Conservation (phyloP, 2,888 invertebrate genomes). For the Hylaea fasciaria region DNA sequence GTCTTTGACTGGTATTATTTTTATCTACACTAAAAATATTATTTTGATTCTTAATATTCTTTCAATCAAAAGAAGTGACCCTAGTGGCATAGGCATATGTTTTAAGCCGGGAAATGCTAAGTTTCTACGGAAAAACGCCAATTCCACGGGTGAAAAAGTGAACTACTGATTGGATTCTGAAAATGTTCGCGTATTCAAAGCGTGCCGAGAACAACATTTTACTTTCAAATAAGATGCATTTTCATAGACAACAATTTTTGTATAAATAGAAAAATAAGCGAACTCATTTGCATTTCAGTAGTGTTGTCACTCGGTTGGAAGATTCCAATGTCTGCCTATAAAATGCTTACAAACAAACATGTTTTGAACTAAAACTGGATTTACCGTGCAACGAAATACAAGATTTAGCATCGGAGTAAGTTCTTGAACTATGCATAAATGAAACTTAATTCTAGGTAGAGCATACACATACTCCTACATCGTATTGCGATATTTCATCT, state of each 20-base stretch:
- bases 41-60: no score
- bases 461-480: no score
- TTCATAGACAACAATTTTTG: not conserved
- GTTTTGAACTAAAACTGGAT: conserved; percentile 18
- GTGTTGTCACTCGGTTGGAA: conserved; percentile 6
- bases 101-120: no score
- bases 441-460: no score
- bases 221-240: not conserved
- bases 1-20: no score
- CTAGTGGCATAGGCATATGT: no score
- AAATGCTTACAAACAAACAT: conserved; percentile 8
- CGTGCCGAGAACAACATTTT: not conserved
- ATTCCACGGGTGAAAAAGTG: no score
- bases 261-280: conserved; percentile 1
- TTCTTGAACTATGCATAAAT: not conserved
- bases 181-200: not conserved
- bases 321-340: conserved; percentile 14
- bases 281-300: conserved; percentile 11
- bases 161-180: no score
- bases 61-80: no score
- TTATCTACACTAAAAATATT: no score
- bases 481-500: no score
- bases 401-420: not conserved
- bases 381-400: conserved; percentile 16
- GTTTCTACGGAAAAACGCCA: no score